Evolutionary conservation across 1,140 invertebrate genomes (phyloP).

Genomic region (Rhysida immarginata): DNA sequence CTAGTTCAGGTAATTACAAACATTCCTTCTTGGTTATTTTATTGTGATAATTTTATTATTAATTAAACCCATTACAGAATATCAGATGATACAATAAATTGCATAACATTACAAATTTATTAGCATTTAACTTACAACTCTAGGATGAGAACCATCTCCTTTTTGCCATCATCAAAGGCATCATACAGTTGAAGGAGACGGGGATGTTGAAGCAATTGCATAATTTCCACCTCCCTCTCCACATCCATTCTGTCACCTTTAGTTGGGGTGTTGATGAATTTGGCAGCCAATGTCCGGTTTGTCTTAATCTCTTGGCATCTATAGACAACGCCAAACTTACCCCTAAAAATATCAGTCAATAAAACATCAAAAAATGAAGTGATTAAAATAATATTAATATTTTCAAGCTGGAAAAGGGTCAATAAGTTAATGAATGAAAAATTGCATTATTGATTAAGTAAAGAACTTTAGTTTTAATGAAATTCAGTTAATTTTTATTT

Average conservation of each 20-base stretch:
- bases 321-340: slow-evolving; percentile 96
- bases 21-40: neutral
- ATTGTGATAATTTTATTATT: neutral
- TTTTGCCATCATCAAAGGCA: slow-evolving; percentile 71
- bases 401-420: neutral
- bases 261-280: slow-evolving; percentile 71
- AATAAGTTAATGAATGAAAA: neutral
- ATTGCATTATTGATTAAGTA: neutral
- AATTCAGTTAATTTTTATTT: neutral
- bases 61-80: neutral
- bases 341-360: slow-evolving; percentile 50
- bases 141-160: slow-evolving; percentile 83
- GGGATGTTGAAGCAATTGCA: slow-evolving; percentile 83
- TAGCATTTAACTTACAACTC: slow-evolving; percentile 70
- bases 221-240: slow-evolving; percentile 89
- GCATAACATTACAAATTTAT: neutral
- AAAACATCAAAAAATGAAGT: neutral
- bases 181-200: slow-evolving; percentile 90
- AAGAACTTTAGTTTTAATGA: neutral
- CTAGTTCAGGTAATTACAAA: neutral
- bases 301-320: slow-evolving; percentile 69
- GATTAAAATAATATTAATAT: neutral
- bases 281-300: slow-evolving; percentile 70
- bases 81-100: too few relatives aligned
- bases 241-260: slow-evolving; percentile 80